These are phyloP conservation scores for Gobiocypris rarus DNA, from an alignment of 2,113 vertebrate genomes.

Conservation along the genomic window DNA sequence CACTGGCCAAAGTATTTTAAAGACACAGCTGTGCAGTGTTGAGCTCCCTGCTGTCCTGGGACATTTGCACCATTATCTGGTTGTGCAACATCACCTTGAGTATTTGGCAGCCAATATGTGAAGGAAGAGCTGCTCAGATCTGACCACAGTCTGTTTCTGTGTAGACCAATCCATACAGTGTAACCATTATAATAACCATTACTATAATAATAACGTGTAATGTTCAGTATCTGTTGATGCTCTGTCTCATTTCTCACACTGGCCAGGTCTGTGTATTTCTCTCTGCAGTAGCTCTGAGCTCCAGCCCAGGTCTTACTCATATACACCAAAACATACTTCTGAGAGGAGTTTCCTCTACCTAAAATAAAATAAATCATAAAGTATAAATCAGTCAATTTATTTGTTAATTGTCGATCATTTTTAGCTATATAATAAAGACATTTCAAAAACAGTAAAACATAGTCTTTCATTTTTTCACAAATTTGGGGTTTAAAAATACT, in stretches of 20 bases:
- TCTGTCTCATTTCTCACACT: background rate
- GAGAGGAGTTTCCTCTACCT: background rate
- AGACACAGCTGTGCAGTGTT: slow-evolving; percentile 34
- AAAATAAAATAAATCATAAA: background rate
- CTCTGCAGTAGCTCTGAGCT: slow-evolving; percentile 22
- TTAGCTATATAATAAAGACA: too few species aligned
- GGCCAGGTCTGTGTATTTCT: slow-evolving; percentile 35
- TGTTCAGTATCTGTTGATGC: background rate
- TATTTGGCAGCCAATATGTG: slow-evolving; percentile 46
- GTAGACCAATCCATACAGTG: slow-evolving; percentile 58
- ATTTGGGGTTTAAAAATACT: too few species aligned
- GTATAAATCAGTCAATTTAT: background rate
- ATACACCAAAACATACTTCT: background rate
- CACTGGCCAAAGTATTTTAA: slow-evolving; percentile 24
- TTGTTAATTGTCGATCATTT: background rate
- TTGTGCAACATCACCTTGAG: fast-evolving
- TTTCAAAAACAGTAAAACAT: too few species aligned
- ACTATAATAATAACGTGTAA: background rate
- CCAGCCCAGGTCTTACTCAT: background rate
- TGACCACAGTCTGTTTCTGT: slow-evolving; percentile 57
- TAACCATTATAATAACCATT: background rate
- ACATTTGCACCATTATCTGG: slow-evolving; percentile 32
- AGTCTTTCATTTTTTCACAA: too few species aligned
- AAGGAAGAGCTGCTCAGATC: slow-evolving; percentile 15
- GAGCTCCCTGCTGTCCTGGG: background rate